Percentiles rank a stretch among this genome's conserved stretches.
phyloP scores from a whole-genome alignment of 2,888 invertebrate species.

The Drosophila bunnanda region DNA sequence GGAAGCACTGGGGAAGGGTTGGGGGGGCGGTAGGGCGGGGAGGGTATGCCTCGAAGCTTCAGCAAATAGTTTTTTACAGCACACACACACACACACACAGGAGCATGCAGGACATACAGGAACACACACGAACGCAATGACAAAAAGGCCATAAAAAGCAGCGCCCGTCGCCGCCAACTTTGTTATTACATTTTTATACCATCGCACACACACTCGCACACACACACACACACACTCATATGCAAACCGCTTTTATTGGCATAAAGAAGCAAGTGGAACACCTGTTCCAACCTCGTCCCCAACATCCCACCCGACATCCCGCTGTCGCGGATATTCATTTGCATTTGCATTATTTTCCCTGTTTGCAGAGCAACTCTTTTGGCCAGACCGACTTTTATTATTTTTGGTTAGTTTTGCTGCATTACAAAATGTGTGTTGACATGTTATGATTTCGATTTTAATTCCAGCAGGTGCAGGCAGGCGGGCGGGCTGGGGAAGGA shows the following conservation, averaged over 20 bases:
- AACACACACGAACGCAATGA: slow-evolving; percentile 52
- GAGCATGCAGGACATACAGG: too few species aligned
- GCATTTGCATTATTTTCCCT: slow-evolving; percentile 60
- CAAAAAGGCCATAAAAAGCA: slow-evolving; percentile 72
- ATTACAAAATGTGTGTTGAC: slow-evolving; percentile 71
- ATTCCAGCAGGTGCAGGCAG: slow-evolving; percentile 42
- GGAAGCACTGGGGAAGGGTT: too few species aligned
- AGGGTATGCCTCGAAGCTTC: background rate
- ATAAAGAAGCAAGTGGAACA: slow-evolving; percentile 58
- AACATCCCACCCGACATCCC: slow-evolving; percentile 10
- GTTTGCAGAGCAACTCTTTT: slow-evolving; percentile 34
- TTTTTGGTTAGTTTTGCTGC: slow-evolving; percentile 62
- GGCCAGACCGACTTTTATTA: slow-evolving; percentile 45
- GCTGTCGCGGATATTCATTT: slow-evolving; percentile 56
- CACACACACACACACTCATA: slow-evolving; percentile 16
- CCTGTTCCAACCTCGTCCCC: slow-evolving; percentile 57
- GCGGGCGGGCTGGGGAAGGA: background rate
- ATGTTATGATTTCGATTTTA: slow-evolving; percentile 74
- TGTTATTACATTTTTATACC: slow-evolving; percentile 73
- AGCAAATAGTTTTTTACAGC: slow-evolving; percentile 73
- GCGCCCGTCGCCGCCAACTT: slow-evolving; percentile 64
- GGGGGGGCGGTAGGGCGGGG: too few species aligned
- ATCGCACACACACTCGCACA: slow-evolving; percentile 19
- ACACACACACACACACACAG: slow-evolving; percentile 51
- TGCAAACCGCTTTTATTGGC: slow-evolving; percentile 55